Evolutionary conservation across 1,140 invertebrate species (phyloP).

Genomic region (Rhynchophorus ferrugineus): DNA sequence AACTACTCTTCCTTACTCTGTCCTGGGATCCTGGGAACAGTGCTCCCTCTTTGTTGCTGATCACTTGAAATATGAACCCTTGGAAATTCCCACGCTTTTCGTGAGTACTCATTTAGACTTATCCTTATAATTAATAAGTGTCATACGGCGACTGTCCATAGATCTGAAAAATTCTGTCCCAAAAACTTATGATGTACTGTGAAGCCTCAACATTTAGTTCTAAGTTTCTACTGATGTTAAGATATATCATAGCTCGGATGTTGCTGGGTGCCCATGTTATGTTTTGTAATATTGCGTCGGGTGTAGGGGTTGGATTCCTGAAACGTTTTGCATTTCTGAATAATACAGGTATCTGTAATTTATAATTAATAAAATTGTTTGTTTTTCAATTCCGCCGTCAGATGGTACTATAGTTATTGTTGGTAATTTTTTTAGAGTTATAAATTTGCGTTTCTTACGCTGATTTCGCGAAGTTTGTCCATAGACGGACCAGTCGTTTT

Average conservation of each 20-base stretch:
- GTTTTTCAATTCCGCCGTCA: neutral
- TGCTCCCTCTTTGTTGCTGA: conserved; percentile 53
- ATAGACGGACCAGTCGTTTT: conserved; percentile 2
- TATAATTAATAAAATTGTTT: neutral
- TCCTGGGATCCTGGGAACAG: conserved; percentile 53
- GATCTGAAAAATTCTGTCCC: neutral
- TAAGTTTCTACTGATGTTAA: conserved; percentile 2
- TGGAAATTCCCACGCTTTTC: conserved; percentile 46
- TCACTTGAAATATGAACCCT: conserved; percentile 52
- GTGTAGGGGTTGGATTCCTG: conserved; percentile 7
- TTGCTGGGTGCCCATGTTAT: conserved; percentile 6
- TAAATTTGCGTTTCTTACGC: conserved; percentile 3
- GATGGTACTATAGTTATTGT: no score
- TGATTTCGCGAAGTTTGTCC: conserved; percentile 12
- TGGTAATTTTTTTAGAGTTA: no score
- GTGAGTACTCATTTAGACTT: conserved; percentile 50
- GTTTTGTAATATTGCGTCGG: conserved; percentile 3
- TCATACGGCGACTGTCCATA: conserved; percentile 7
- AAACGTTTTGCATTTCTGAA: neutral
- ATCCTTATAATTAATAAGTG: no score
- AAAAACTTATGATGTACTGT: conserved; percentile 6
- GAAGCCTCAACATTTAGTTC: neutral
- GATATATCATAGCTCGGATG: conserved; percentile 1
- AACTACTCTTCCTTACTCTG: conserved; percentile 52
- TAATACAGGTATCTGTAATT: neutral